Conservation (phyloP, 53 echinoderm and acorn worm genomes). For the Crossaster papposus region DNA sequence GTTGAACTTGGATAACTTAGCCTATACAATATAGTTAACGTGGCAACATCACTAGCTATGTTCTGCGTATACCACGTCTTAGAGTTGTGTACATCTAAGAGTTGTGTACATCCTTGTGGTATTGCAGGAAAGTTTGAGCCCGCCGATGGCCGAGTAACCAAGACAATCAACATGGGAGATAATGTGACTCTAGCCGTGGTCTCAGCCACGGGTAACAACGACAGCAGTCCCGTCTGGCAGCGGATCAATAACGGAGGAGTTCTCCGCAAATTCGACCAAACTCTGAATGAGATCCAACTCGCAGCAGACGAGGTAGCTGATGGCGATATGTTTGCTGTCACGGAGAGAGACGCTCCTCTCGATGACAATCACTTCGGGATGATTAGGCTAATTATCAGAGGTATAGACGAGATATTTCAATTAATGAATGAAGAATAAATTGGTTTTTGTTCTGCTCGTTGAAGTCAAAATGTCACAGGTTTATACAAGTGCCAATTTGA, state of each 20-base stretch:
- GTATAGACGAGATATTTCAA: constrained; percentile 10
- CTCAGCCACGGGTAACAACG: not conserved
- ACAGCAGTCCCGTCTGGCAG: not conserved
- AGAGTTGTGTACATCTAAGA: not conserved
- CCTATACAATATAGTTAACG: too few relatives aligned
- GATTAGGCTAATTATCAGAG: constrained; percentile 71
- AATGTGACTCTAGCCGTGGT: constrained; percentile 21
- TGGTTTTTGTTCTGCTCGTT: not conserved
- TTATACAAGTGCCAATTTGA: too few relatives aligned
- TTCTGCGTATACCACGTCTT: not conserved
- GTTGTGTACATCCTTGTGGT: not conserved
- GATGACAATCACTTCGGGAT: constrained; percentile 58
- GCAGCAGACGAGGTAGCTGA: not conserved
- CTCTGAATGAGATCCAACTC: not conserved
- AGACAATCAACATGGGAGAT: constrained; percentile 55
- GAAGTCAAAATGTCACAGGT: too few relatives aligned
- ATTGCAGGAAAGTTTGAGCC: constrained; percentile 61
- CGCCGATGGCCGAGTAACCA: constrained; percentile 40
- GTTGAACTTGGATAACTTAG: too few relatives aligned
- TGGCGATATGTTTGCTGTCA: constrained; percentile 42
- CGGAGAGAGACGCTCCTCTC: not conserved
- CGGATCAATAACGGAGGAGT: not conserved
- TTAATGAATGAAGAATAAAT: not conserved
- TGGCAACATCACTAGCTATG: too few relatives aligned
- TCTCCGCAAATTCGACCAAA: too few relatives aligned